phyloP scores from a whole-genome alignment of 2,797 vertebrate species.

The Crax fasciolata region DNA sequence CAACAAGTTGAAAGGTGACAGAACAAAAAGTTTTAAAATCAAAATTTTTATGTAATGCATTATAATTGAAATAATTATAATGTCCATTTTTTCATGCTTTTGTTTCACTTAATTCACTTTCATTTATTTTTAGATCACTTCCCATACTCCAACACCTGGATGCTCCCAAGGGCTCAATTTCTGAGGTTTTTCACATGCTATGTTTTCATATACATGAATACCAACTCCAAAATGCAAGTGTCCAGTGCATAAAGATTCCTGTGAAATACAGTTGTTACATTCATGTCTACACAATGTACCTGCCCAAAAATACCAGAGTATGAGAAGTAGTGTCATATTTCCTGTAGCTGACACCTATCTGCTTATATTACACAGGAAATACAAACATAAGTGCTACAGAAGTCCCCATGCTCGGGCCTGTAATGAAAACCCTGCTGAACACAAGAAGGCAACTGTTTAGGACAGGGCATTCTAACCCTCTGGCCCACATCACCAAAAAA shows the following conservation, averaged over 20 bases:
- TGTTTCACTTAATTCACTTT: not conserved
- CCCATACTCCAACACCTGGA: not conserved
- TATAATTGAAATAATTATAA: not conserved
- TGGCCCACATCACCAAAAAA: not conserved
- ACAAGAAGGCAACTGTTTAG: not conserved
- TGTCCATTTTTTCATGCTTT: not conserved
- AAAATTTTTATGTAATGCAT: not conserved
- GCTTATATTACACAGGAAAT: not conserved
- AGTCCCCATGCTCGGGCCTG: not conserved
- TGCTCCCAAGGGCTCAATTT: not conserved
- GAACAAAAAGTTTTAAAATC: not conserved
- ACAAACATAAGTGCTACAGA: not conserved
- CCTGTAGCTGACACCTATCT: not conserved
- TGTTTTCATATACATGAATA: not conserved
- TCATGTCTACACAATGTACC: not conserved
- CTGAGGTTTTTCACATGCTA: not conserved
- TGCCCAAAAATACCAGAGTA: not conserved
- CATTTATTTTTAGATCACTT: not conserved
- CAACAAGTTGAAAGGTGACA: not conserved
- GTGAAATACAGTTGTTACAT: not conserved
- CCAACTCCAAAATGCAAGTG: not conserved
- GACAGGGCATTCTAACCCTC: not conserved
- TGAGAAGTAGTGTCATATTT: not conserved
- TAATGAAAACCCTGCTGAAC: not conserved
- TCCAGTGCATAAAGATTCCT: not conserved